Percentiles rank a stretch among this genome's conserved stretches.
phyloP scores from a whole-genome alignment of 1,140 invertebrate species.

The Zaprionus nigranus region DNA sequence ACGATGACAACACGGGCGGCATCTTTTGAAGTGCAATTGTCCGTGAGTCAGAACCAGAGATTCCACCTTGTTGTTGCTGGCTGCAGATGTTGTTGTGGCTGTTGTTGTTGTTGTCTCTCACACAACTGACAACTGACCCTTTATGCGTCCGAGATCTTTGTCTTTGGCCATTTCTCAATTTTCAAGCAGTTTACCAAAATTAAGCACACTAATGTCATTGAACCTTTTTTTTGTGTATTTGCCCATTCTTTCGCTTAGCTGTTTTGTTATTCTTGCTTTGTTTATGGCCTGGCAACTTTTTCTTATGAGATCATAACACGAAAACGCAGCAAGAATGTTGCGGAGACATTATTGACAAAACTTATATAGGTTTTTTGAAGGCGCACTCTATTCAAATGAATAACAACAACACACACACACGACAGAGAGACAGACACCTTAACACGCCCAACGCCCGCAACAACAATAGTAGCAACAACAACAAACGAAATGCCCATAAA shows the following conservation, averaged over 20 bases:
- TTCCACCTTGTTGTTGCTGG: not conserved
- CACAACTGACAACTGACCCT: slow-evolving; percentile 29
- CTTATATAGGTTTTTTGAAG: slow-evolving; percentile 14
- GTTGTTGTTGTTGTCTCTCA: not conserved
- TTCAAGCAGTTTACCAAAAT: slow-evolving; percentile 28
- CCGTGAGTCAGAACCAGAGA: slow-evolving; percentile 34
- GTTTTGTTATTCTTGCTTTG: slow-evolving; percentile 31
- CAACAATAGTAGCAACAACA: slow-evolving; percentile 10
- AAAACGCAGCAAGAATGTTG: slow-evolving; percentile 46
- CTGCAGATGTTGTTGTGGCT: not conserved
- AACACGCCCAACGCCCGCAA: slow-evolving; percentile 57
- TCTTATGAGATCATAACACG: slow-evolving; percentile 75
- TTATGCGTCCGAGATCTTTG: slow-evolving; percentile 38
- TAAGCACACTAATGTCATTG: slow-evolving; percentile 58
- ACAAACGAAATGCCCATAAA: slow-evolving; percentile 51
- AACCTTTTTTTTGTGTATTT: slow-evolving; percentile 54
- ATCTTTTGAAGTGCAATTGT: slow-evolving; percentile 48
- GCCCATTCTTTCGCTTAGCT: slow-evolving; percentile 29
- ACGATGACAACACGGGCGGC: slow-evolving; percentile 32
- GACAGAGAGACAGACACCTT: slow-evolving; percentile 6
- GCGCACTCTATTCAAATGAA: slow-evolving; percentile 41
- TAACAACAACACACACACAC: slow-evolving; percentile 15
- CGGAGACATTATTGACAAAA: slow-evolving; percentile 68
- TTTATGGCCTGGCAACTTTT: slow-evolving; percentile 61
- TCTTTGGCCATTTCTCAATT: slow-evolving; percentile 48